Evolutionary conservation across 2,888 invertebrate species (phyloP).

Genomic region (Endotricha flammealis): DNA sequence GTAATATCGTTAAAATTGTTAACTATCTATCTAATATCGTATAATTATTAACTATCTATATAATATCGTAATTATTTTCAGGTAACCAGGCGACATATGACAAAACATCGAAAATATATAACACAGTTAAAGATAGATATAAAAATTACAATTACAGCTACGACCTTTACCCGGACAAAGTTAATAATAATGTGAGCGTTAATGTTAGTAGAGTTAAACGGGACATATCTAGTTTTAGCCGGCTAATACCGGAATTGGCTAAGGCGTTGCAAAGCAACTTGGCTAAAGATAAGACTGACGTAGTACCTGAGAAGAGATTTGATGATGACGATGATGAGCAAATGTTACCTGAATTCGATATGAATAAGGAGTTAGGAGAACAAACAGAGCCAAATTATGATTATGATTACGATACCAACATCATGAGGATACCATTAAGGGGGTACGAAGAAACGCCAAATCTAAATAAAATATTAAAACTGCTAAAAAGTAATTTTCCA

Average conservation of each 20-base stretch:
- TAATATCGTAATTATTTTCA: no score
- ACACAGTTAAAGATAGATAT: conserved; percentile 44
- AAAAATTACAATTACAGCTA: conserved; percentile 57
- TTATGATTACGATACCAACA: conserved; percentile 56
- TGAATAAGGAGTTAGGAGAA: conserved; percentile 58
- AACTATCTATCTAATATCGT: no score
- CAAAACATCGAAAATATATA: conserved; percentile 41
- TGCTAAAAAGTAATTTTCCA: conserved; percentile 39
- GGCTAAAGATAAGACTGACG: conserved; percentile 37
- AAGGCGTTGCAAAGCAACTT: conserved; percentile 50
- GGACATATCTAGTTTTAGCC: conserved; percentile 45
- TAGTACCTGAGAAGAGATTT: conserved; percentile 45
- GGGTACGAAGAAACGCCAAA: conserved; percentile 50
- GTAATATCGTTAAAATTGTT: no score
- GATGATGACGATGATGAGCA: conserved; percentile 44
- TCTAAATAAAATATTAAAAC: conserved; percentile 42
- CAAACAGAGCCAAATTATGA: conserved; percentile 39
- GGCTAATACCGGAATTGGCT: conserved; percentile 54
- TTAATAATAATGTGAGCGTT: conserved; percentile 24
- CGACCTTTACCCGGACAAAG: conserved; percentile 38
- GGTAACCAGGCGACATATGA: conserved; percentile 56
- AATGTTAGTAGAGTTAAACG: conserved; percentile 38
- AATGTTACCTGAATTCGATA: conserved; percentile 60
- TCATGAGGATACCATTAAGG: conserved; percentile 68
- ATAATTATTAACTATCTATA: no score